Percentiles rank a stretch among this genome's conserved stretches.
Evolutionary conservation across 2,113 vertebrate species (phyloP).

Genomic region (Carollia perspicillata): DNA sequence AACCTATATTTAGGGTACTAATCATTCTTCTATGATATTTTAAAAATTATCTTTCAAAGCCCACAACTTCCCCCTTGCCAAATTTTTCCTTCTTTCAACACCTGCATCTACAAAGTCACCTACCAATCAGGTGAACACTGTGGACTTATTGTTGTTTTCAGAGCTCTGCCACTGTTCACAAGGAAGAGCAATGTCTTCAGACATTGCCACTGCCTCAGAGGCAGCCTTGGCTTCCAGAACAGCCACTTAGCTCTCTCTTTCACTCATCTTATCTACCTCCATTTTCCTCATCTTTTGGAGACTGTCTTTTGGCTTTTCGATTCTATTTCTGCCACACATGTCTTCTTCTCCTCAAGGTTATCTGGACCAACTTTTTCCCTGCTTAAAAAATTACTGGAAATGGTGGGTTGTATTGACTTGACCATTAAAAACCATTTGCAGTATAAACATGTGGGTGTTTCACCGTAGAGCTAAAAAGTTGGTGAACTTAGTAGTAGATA

Average conservation of each 20-base stretch:
- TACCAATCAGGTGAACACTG: not conserved
- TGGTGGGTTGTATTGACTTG: not conserved
- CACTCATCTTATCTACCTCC: accelerated
- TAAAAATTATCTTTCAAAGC: not conserved
- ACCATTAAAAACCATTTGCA: not conserved
- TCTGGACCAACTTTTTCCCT: not conserved
- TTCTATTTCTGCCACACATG: not conserved
- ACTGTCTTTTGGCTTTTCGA: not conserved
- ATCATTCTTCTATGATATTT: not conserved
- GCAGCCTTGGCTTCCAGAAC: no score
- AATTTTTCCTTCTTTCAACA: not conserved
- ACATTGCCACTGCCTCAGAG: accelerated
- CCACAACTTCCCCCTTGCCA: not conserved
- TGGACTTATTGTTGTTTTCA: not conserved
- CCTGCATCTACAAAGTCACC: not conserved
- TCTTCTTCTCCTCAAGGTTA: not conserved
- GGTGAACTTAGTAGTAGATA: not conserved
- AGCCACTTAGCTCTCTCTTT: not conserved
- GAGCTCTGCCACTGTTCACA: not conserved
- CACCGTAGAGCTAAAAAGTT: not conserved
- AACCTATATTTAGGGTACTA: not conserved
- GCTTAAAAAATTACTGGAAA: not conserved
- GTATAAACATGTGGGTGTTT: not conserved
- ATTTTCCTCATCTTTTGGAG: not conserved
- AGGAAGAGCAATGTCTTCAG: not conserved